These are phyloP conservation scores for Callimorpha dominula DNA, from an alignment of 2,888 invertebrate genomes.

Conservation along the genomic window DNA sequence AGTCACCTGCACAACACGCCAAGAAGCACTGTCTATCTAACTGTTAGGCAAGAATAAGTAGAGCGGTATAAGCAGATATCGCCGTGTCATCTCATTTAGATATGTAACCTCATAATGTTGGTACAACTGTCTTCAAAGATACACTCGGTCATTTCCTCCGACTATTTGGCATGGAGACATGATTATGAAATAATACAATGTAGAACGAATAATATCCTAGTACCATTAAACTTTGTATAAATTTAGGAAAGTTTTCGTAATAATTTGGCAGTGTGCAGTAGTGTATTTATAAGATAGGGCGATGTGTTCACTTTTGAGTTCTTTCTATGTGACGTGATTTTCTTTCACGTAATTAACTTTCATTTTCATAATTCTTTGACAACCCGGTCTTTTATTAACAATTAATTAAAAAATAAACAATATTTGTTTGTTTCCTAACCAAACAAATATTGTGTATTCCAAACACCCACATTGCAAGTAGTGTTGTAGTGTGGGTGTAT, in stretches of 20 bases:
- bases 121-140: slow-evolving; percentile 42
- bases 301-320: background rate
- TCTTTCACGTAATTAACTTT: background rate
- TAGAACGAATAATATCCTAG: slow-evolving; percentile 53
- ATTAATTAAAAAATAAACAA: background rate
- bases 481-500: background rate
- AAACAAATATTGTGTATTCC: background rate
- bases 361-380: background rate
- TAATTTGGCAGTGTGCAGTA: slow-evolving; percentile 18
- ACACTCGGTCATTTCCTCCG: slow-evolving; percentile 41
- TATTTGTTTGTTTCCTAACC: background rate
- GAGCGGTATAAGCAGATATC: slow-evolving; percentile 1
- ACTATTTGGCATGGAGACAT: slow-evolving; percentile 46
- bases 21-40: slow-evolving; percentile 4
- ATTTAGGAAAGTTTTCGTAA: slow-evolving; percentile 22
- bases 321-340: background rate
- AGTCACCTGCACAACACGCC: background rate
- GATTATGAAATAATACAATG: slow-evolving; percentile 59
- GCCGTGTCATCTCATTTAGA: background rate
- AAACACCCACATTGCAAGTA: background rate
- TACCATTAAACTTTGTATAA: slow-evolving; percentile 29
- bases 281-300: slow-evolving; percentile 4
- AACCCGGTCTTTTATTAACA: background rate
- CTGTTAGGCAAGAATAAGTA: slow-evolving; percentile 2
- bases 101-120: slow-evolving; percentile 14